phyloP scores from a whole-genome alignment of 1,140 invertebrate species.

The Laupala kohalensis region DNA sequence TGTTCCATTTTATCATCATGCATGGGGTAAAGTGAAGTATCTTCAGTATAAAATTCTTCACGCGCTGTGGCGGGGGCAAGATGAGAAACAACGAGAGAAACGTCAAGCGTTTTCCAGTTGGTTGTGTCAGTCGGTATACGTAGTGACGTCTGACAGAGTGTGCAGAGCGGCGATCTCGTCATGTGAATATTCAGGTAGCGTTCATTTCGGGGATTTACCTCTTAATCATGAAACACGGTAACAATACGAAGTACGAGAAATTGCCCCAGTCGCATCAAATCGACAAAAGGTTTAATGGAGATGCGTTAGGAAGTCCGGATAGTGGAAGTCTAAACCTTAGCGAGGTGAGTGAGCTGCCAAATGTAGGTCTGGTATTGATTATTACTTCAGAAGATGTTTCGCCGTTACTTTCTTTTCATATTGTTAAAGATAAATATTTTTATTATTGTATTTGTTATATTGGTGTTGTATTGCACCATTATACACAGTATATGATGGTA shows the following conservation, averaged over 20 bases:
- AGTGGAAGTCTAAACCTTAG: conserved; percentile 7
- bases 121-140: not conserved
- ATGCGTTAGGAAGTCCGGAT: conserved; percentile 15
- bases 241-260: conserved; percentile 18
- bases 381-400: conserved; percentile 3
- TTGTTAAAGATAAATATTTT: conserved; percentile 1
- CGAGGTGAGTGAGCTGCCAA: conserved; percentile 8
- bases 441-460: not conserved
- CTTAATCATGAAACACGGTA: conserved; percentile 17
- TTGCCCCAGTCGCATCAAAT: conserved; percentile 14
- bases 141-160: no score
- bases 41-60: not conserved
- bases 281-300: conserved; percentile 16
- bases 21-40: not conserved
- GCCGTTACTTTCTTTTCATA: conserved; percentile 1
- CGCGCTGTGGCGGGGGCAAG: not conserved
- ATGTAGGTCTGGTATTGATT: conserved; percentile 1
- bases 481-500: not conserved
- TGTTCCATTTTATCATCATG: no score
- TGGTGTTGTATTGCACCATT: not conserved
- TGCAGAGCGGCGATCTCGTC: not conserved
- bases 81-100: not conserved
- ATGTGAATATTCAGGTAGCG: not conserved
- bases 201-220: not conserved
- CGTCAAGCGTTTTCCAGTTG: not conserved